Evolutionary conservation across 2,113 vertebrate species (phyloP).

Genomic region (Crotalus horridus): DNA sequence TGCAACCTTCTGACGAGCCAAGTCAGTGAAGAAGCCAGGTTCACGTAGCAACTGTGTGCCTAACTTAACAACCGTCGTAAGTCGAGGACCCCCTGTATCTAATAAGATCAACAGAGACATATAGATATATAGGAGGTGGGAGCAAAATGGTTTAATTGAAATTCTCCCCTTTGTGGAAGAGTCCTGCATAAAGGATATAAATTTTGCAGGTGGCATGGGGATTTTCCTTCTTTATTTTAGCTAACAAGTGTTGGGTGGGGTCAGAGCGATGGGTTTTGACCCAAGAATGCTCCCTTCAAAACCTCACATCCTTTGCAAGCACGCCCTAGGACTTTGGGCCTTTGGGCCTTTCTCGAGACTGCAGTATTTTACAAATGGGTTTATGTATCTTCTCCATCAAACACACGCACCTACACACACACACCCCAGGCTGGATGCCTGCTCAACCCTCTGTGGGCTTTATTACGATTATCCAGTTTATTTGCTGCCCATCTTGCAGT

Average conservation of each 20-base stretch:
- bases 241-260: not conserved
- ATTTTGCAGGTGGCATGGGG: not conserved
- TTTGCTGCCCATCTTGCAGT: not conserved
- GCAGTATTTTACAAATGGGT: not conserved
- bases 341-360: not conserved
- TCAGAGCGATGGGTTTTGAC: not conserved
- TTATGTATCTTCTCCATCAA: not conserved
- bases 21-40: too few relatives aligned
- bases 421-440: not conserved
- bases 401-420: too few relatives aligned
- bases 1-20: not conserved
- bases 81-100: not conserved
- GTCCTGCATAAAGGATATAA: not conserved
- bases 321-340: not conserved
- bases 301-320: not conserved
- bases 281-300: not conserved
- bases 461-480: not conserved
- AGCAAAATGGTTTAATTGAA: not conserved
- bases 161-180: not conserved
- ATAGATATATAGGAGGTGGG: not conserved
- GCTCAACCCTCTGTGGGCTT: not conserved
- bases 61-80: not conserved
- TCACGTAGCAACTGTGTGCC: too few relatives aligned
- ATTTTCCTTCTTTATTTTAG: not conserved
- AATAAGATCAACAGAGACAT: not conserved